phyloP scores from a whole-genome alignment of 2,888 invertebrate genomes.

The Rhopalosiphum nymphaeae region DNA sequence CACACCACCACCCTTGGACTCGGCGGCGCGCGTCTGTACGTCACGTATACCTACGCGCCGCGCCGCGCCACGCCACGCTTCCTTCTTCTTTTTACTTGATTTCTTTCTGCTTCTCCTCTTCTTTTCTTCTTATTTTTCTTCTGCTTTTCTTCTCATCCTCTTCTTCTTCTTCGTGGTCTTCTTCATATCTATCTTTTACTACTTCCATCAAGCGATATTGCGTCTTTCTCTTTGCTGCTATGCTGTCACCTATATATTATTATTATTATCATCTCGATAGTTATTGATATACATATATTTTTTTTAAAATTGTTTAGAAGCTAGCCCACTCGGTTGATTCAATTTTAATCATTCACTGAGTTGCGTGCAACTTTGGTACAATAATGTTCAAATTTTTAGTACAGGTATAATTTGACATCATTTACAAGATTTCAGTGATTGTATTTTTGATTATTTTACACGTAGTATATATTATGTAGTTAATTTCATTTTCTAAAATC shows the following conservation, averaged over 20 bases:
- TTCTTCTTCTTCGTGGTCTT: background rate
- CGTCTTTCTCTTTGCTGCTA: background rate
- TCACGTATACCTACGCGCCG: background rate
- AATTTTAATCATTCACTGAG: background rate
- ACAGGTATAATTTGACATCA: background rate
- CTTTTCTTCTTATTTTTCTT: background rate
- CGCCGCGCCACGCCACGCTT: background rate
- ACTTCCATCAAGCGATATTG: background rate
- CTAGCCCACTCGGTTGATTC: background rate
- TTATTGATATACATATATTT: background rate
- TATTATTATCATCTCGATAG: background rate
- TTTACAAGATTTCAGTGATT: background rate
- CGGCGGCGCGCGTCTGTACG: slow-evolving; percentile 39
- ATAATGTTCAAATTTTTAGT: background rate
- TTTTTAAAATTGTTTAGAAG: background rate
- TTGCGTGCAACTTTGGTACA: background rate
- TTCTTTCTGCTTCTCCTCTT: no score
- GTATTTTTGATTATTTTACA: background rate
- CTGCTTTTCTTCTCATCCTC: background rate
- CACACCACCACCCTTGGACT: slow-evolving; percentile 35
- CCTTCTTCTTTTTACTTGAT: background rate
- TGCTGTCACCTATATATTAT: background rate
- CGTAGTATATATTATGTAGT: background rate
- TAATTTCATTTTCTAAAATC: background rate
- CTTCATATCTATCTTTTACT: background rate